These are phyloP conservation scores for Hyposmocoma kahamanoa DNA, from an alignment of 1,140 invertebrate genomes.

Conservation along the genomic window DNA sequence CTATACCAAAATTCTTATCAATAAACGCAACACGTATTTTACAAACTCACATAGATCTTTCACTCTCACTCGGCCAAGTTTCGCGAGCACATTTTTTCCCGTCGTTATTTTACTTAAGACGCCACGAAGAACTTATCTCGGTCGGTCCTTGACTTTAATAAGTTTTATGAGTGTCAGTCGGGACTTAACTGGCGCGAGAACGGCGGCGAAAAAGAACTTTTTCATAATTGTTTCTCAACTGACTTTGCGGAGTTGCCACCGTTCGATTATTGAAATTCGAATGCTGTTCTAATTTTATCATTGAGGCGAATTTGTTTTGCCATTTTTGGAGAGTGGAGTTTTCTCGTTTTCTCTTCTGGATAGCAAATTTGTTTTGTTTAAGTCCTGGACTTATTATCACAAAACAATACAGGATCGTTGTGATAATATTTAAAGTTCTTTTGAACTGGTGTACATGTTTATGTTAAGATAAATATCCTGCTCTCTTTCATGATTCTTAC, in stretches of 20 bases:
- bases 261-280: conserved; percentile 65
- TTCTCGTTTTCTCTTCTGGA: background rate
- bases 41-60: conserved; percentile 39
- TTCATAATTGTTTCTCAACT: conserved; percentile 71
- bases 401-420: background rate
- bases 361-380: background rate
- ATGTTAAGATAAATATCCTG: no score
- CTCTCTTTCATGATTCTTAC: no score
- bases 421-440: no score
- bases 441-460: no score
- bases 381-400: background rate
- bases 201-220: conserved; percentile 63
- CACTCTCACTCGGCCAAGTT: conserved; percentile 60
- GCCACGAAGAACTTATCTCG: conserved; percentile 66
- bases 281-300: conserved; percentile 26
- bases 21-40: conserved; percentile 56
- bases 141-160: conserved; percentile 72
- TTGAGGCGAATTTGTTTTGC: no score
- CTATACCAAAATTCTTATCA: conserved; percentile 3
- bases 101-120: conserved; percentile 71
- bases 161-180: conserved; percentile 71
- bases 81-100: conserved; percentile 61
- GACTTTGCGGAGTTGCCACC: conserved; percentile 41
- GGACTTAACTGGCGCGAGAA: conserved; percentile 65
- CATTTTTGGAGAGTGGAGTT: conserved; percentile 12